phyloP scores from a whole-genome alignment of 2,797 vertebrate species.

The Ptychobarbus kaznakovi region DNA sequence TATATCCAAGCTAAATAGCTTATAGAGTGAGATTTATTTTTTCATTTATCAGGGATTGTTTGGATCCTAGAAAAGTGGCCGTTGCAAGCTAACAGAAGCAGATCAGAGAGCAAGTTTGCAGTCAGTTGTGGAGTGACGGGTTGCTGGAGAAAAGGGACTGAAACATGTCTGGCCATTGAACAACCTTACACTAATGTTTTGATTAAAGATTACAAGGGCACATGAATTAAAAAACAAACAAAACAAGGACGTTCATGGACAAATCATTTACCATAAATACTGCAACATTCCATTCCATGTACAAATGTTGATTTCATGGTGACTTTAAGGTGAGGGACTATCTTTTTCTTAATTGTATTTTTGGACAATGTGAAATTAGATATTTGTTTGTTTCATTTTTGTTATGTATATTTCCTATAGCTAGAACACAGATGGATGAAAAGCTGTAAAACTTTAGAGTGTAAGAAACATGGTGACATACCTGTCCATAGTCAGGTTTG shows the following conservation, averaged over 20 bases:
- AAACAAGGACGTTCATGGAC: not conserved
- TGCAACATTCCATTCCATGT: not conserved
- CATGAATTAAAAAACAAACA: not conserved
- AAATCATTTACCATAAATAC: not conserved
- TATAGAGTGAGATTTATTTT: too few species aligned
- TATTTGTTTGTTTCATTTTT: not conserved
- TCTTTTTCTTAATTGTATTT: not conserved
- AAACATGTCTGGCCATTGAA: too few species aligned
- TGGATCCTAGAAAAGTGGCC: not conserved
- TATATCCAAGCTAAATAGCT: too few species aligned
- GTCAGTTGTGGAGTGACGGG: not conserved
- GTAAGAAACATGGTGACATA: conserved; percentile 58
- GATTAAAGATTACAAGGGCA: not conserved
- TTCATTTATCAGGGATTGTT: too few species aligned
- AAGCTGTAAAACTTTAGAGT: not conserved
- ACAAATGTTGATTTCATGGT: not conserved
- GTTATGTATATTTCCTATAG: not conserved
- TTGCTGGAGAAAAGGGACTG: not conserved
- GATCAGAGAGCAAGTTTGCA: not conserved
- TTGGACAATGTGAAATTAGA: not conserved
- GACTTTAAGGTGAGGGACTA: not conserved
- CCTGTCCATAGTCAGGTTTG: conserved; percentile 91
- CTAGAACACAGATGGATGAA: not conserved
- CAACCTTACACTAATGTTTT: not conserved
- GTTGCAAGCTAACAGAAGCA: not conserved